Conservation (phyloP, 2,888 invertebrate genomes). For the Folsomia manolachei region DNA sequence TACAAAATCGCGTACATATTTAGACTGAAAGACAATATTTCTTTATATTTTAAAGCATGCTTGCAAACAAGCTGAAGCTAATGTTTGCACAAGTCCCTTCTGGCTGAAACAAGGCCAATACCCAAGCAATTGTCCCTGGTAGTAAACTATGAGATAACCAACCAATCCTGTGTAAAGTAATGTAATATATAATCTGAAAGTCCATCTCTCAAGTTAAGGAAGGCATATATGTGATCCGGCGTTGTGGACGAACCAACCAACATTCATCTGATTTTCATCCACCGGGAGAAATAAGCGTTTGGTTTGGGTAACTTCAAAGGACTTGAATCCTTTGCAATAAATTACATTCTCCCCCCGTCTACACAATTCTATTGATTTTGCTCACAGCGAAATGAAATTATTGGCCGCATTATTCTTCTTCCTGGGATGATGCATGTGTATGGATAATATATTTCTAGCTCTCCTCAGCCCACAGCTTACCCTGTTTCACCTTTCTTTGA, state of each 20-base stretch:
- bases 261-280: slow-evolving; percentile 20
- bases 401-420: slow-evolving; percentile 35
- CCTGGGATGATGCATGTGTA: too few species aligned
- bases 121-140: background rate
- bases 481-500: background rate
- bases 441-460: background rate
- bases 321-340: slow-evolving; percentile 50
- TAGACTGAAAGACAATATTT: too few species aligned
- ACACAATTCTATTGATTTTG: slow-evolving; percentile 45
- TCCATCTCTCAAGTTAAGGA: background rate
- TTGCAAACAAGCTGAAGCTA: too few species aligned
- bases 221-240: too few species aligned
- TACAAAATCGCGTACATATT: too few species aligned
- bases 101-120: background rate
- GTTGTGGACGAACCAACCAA: too few species aligned
- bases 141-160: too few species aligned
- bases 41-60: too few species aligned
- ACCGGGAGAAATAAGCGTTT: slow-evolving; percentile 47
- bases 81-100: background rate
- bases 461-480: too few species aligned
- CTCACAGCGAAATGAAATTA: slow-evolving; percentile 49
- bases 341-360: slow-evolving; percentile 47
- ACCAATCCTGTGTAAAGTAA: background rate
- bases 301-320: slow-evolving; percentile 48
- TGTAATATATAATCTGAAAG: background rate